Base-by-base conservation (phyloP, 2,113 vertebrate species). In the Oenanthe melanoleuca region DNA sequence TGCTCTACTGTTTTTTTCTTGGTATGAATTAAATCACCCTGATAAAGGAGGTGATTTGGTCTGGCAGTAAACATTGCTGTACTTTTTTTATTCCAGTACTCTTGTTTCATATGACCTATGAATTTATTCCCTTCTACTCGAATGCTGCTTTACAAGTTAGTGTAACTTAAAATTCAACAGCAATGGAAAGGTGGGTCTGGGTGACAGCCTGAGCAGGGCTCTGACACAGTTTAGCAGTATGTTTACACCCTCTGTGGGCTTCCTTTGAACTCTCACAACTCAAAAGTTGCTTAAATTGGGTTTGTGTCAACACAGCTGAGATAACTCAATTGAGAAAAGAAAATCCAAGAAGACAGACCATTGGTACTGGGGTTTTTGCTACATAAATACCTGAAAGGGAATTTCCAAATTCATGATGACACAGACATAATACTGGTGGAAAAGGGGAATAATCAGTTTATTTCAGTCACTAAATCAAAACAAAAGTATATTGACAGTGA, bases 371-470 rank as follows among this genome's bases (percentile, higher is more conserved):
- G 55, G 5, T 28, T 95, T 94, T 94, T 94, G 79, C 91, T 94
- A 70, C 67, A 95, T 89, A 93, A 92, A 93, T 95, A 96, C 91
- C 93, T 95, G 87, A 97, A 96, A 95, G 80, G 93, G 70, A 94
- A 95, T 93, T 91, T 95, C 81, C 67, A 96, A 96, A 97, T 95
- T 80, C 91, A 61, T 84, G 83, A 50, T 91, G 94, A 95, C 91
- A 95, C 61, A 91, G 87, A 94, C 94, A 95, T 94, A 95, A 91
- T 92, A 91, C 86, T 88, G 70, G 61, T 93, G 70, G 95, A 95
- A 91, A 93, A 81, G 88, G 72, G 84, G 86, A 94, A 93, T 95
- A 95, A 96, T 95, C 88, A 94, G 74, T 94, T 97, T 96, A 94
- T 90, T 96, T 96, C 95, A 92, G 85, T 86, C 85, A 94, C 88